These are phyloP conservation scores for Tachyglossus aculeatus DNA, from an alignment of 2,797 vertebrate species.

Conservation along the genomic window DNA sequence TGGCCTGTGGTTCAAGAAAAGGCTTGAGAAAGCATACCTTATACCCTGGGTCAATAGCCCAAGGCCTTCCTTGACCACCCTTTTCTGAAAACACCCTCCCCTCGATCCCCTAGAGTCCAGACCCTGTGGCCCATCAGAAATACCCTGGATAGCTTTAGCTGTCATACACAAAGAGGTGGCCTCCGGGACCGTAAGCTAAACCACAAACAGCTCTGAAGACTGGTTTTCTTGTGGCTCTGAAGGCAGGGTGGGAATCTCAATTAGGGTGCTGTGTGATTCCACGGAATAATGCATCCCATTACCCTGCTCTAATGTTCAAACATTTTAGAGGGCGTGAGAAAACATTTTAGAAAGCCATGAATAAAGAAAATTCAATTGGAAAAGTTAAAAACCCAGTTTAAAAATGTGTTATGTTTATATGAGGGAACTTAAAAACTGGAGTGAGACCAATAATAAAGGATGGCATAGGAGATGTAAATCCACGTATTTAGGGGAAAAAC, in stretches of 20 bases:
- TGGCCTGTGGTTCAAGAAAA: background rate
- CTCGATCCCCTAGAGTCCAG: background rate
- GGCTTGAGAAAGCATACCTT: background rate
- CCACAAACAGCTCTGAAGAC: conserved; percentile 35
- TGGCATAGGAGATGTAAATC: too few species aligned
- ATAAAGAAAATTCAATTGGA: background rate
- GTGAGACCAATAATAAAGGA: too few species aligned
- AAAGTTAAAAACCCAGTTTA: background rate
- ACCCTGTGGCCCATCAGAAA: conserved; percentile 17
- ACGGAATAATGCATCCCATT: too few species aligned
- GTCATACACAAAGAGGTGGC: conserved; percentile 30
- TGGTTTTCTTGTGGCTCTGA: conserved; percentile 19
- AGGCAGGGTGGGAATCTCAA: background rate
- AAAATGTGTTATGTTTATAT: background rate
- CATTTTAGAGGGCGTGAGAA: background rate
- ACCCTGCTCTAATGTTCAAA: background rate
- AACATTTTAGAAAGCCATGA: background rate
- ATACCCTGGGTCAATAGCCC: background rate
- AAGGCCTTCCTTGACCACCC: background rate
- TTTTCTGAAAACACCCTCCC: conserved; percentile 15
- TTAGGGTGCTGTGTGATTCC: background rate
- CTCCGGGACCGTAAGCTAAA: conserved; percentile 44
- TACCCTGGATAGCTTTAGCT: conserved; percentile 31
- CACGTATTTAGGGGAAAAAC: too few species aligned
- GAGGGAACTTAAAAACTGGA: too few species aligned